These are phyloP conservation scores for Noctuana brunneofusca DNA, from an alignment of 2,888 invertebrate genomes.

Conservation along the genomic window DNA sequence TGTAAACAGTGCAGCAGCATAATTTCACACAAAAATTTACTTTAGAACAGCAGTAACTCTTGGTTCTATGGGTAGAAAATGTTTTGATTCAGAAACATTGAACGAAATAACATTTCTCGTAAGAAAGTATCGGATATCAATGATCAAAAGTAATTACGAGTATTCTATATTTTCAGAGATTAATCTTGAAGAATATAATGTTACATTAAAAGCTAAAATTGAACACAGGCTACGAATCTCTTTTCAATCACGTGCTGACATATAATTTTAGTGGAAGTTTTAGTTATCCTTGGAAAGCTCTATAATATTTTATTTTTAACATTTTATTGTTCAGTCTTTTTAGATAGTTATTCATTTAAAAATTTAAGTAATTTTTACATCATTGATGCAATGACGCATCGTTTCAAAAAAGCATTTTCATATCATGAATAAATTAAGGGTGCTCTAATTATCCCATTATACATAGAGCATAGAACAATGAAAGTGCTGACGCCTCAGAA, in stretches of 20 bases:
- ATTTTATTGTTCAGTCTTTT: no score
- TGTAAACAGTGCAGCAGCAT: no score
- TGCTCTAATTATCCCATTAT: slow-evolving; percentile 31
- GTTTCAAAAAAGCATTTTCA: slow-evolving; percentile 9
- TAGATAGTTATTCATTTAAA: no score
- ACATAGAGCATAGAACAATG: slow-evolving; percentile 22
- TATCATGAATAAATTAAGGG: slow-evolving; percentile 19
- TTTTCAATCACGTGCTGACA: no score
- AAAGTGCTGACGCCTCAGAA: slow-evolving; percentile 28
- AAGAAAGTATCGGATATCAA: neutral
- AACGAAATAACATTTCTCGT: neutral
- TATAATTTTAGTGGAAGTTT: no score
- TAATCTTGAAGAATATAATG: neutral
- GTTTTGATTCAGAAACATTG: neutral
- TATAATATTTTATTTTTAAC: no score
- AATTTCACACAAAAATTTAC: no score
- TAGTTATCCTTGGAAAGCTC: no score
- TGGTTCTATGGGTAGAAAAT: neutral
- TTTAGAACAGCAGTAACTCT: neutral
- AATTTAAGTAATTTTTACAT: no score
- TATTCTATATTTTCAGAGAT: neutral
- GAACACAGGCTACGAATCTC: no score
- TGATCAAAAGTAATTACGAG: neutral
- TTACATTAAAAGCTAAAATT: neutral
- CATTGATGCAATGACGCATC: no score